Evolutionary conservation across 2,113 vertebrate genomes (phyloP).

Genomic region (Burhinus bistriatus): DNA sequence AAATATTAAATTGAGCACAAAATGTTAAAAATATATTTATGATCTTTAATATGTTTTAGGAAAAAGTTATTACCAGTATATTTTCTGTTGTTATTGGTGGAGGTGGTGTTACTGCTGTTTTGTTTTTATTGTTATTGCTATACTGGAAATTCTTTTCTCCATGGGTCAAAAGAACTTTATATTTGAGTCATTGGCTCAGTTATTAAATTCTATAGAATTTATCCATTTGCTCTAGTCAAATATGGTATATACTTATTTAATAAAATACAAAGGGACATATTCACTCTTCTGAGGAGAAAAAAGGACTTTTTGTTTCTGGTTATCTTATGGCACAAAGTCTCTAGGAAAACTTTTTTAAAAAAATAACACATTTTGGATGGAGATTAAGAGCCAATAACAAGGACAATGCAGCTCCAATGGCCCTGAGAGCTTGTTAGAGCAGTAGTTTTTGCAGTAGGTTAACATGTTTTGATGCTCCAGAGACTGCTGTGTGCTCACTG

Average conservation of each 20-base stretch:
- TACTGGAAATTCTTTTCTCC: slow-evolving; percentile 5
- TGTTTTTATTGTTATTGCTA: slow-evolving; percentile 2
- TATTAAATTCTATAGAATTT: slow-evolving; percentile 8
- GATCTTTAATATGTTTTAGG: slow-evolving; percentile 23
- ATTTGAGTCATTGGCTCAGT: neutral
- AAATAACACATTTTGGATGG: neutral
- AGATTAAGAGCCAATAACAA: neutral
- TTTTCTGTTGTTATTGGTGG: neutral
- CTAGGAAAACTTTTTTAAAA: neutral
- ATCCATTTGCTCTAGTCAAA: neutral
- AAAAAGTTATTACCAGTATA: neutral
- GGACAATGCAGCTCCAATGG: neutral
- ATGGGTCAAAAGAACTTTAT: neutral
- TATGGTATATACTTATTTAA: neutral
- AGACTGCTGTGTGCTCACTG: neutral
- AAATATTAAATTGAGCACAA: slow-evolving; percentile 27
- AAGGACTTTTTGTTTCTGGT: neutral
- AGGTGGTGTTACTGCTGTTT: neutral
- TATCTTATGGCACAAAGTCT: neutral
- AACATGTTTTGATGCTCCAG: neutral
- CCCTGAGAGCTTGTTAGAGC: neutral
- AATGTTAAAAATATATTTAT: slow-evolving; percentile 24
- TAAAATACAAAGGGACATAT: neutral
- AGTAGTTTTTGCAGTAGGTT: neutral
- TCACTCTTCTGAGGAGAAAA: neutral